These are phyloP conservation scores for Atrina japonica DNA, from an alignment of 2,888 invertebrate genomes.

Conservation along the genomic window DNA sequence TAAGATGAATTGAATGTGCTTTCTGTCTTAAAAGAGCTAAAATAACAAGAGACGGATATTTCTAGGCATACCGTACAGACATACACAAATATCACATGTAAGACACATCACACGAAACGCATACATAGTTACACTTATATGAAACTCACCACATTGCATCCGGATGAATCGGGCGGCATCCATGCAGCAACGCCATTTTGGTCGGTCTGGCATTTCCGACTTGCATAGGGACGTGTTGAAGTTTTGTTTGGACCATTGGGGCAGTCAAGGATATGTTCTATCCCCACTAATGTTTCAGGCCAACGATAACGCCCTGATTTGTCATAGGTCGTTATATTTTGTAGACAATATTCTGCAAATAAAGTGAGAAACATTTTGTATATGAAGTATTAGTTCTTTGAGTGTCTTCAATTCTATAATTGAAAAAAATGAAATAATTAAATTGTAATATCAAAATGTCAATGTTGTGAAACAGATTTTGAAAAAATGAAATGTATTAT, in stretches of 20 bases:
- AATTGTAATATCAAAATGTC: too few species aligned
- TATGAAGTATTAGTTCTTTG: neutral
- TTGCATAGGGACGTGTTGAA: slow-evolving; percentile 37
- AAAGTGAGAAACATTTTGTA: slow-evolving; percentile 25
- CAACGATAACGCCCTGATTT: slow-evolving; percentile 59
- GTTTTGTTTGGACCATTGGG: slow-evolving; percentile 46
- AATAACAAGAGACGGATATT: too few species aligned
- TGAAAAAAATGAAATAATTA: too few species aligned
- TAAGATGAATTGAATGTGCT: too few species aligned
- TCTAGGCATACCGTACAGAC: too few species aligned
- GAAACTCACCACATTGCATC: slow-evolving; percentile 56
- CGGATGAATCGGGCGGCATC: slow-evolving; percentile 50
- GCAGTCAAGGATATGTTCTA: slow-evolving; percentile 48
- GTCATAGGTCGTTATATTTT: slow-evolving; percentile 48
- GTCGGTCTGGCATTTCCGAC: slow-evolving; percentile 49
- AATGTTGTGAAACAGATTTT: too few species aligned
- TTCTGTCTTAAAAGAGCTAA: too few species aligned
- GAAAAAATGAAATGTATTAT: too few species aligned
- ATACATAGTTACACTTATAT: too few species aligned
- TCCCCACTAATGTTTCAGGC: slow-evolving; percentile 52
- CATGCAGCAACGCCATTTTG: slow-evolving; percentile 51
- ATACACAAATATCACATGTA: too few species aligned
- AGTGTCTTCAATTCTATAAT: too few species aligned
- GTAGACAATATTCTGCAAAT: slow-evolving; percentile 52
- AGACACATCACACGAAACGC: too few species aligned